Evolutionary conservation across 1,140 invertebrate species (phyloP).

Genomic region (Chironomus striatipennis): DNA sequence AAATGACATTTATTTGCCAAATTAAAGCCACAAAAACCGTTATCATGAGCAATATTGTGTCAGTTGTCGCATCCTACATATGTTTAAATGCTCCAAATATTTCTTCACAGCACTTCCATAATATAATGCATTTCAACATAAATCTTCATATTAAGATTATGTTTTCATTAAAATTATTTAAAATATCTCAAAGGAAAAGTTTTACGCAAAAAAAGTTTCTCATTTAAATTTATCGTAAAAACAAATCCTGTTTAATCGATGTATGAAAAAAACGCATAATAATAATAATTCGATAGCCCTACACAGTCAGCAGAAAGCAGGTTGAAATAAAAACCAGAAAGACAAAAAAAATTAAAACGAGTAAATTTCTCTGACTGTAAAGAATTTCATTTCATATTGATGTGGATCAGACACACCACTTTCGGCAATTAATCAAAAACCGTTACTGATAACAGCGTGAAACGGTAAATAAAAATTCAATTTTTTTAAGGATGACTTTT

Average conservation of each 20-base stretch:
- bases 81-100: too few species aligned
- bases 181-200: too few species aligned
- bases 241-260: conserved; percentile 13
- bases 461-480: background rate
- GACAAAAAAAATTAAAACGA: too few species aligned
- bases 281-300: background rate
- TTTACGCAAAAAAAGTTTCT: background rate
- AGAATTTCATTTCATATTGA: background rate
- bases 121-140: too few species aligned
- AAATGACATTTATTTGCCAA: too few species aligned
- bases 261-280: background rate
- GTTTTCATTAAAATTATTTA: too few species aligned
- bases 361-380: background rate
- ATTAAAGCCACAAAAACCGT: too few species aligned
- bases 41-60: too few species aligned
- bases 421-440: conserved; percentile 8
- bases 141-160: too few species aligned
- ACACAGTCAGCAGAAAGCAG: background rate
- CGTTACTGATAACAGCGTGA: conserved; percentile 7
- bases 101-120: too few species aligned
- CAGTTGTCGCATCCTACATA: too few species aligned
- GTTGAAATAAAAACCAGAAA: background rate
- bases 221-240: background rate
- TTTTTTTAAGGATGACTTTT: background rate
- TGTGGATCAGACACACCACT: background rate